Evolutionary conservation across 2,113 vertebrate genomes (phyloP).

Genomic region (Callipepla squamata): DNA sequence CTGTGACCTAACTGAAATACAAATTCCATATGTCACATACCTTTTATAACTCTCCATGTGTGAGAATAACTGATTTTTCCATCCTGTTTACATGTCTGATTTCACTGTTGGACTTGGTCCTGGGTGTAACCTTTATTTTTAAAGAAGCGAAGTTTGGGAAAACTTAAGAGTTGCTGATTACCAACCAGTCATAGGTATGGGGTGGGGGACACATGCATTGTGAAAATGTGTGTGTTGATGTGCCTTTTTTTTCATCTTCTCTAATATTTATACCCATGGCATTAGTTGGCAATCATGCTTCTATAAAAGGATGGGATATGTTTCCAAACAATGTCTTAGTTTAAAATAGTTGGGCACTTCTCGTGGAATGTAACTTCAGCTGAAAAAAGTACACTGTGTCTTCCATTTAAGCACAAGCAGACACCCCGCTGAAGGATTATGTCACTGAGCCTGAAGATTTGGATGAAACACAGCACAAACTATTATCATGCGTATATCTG

Average conservation of each 20-base stretch:
- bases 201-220: not conserved
- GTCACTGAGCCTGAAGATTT: conserved; percentile 18
- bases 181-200: not conserved
- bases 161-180: conserved; percentile 6
- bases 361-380: conserved; percentile 22
- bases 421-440: conserved; percentile 48
- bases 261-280: not conserved
- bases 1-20: conserved; percentile 38
- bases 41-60: conserved; percentile 31
- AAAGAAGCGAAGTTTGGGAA: conserved; percentile 45
- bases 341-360: conserved; percentile 32
- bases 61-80: conserved; percentile 53
- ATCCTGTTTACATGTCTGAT: conserved; percentile 58
- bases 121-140: conserved; percentile 64
- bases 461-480: conserved; percentile 23
- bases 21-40: conserved; percentile 37
- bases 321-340: conserved; percentile 50
- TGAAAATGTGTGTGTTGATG: not conserved
- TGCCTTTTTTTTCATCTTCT: not conserved
- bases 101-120: conserved; percentile 59
- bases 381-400: conserved; percentile 33
- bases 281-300: conserved; percentile 17
- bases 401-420: conserved; percentile 26
- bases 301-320: conserved; percentile 26
- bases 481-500: conserved; percentile 28